Percentiles rank a stretch among this genome's conserved stretches.
phyloP scores from a whole-genome alignment of 2,113 vertebrate genomes.

The Pygoscelis antarcticus region DNA sequence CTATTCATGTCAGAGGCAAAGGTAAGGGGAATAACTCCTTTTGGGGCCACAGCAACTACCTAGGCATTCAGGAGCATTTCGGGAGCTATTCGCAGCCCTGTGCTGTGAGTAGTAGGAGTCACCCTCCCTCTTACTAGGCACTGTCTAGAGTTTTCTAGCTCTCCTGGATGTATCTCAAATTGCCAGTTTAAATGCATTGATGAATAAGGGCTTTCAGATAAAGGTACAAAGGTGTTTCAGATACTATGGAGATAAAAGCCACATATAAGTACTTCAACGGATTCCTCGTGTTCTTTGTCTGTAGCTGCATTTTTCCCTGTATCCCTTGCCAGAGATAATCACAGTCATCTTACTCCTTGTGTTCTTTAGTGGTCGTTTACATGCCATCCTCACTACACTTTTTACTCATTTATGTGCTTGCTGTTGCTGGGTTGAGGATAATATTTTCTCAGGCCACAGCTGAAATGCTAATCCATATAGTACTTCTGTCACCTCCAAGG shows the following conservation, averaged over 20 bases:
- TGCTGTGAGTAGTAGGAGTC: not conserved
- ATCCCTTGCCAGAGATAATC: not conserved
- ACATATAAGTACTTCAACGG: not conserved
- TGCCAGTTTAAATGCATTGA: not conserved
- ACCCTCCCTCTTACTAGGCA: not conserved
- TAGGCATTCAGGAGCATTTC: not conserved
- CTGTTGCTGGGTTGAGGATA: slow-evolving; percentile 1
- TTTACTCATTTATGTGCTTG: not conserved
- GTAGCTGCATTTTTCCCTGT: not conserved
- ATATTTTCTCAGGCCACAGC: slow-evolving; percentile 22
- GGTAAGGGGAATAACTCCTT: not conserved
- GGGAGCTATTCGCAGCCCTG: not conserved
- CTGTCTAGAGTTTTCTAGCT: not conserved
- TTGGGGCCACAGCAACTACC: not conserved
- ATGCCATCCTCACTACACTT: not conserved
- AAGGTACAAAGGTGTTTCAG: not conserved
- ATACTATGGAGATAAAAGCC: not conserved
- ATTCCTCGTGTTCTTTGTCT: not conserved
- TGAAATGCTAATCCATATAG: slow-evolving; percentile 39
- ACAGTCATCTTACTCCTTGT: not conserved
- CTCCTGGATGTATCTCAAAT: not conserved
- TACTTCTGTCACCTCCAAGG: slow-evolving; percentile 44
- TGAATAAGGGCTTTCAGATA: not conserved
- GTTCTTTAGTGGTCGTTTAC: not conserved
- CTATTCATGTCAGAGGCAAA: not conserved